Evolutionary conservation across 2,797 vertebrate species (phyloP).

Genomic region (Peromyscus eremicus): DNA sequence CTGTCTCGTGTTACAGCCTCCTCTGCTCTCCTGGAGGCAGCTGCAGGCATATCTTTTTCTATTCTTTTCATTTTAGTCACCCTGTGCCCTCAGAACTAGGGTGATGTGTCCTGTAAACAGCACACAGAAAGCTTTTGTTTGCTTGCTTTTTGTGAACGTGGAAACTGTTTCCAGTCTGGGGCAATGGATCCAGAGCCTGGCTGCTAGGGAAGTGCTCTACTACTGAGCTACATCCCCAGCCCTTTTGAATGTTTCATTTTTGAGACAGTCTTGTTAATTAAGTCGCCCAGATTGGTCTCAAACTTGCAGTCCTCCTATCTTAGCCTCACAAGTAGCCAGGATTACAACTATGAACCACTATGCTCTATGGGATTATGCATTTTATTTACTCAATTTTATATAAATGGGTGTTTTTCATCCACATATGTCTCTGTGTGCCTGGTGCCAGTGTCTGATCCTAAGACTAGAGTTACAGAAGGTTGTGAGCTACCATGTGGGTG

Average conservation of each 20-base stretch:
- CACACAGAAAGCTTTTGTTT: background rate
- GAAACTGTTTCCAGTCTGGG: background rate
- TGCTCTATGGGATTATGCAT: background rate
- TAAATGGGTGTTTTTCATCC: background rate
- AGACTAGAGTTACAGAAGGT: background rate
- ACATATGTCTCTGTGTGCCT: background rate
- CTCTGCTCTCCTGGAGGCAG: background rate
- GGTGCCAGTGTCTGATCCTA: no score
- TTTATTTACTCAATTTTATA: background rate
- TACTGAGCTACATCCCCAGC: background rate
- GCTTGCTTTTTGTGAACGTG: background rate
- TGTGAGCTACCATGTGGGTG: background rate
- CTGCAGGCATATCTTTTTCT: background rate
- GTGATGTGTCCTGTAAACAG: background rate
- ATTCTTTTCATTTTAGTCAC: background rate
- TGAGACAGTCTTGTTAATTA: background rate
- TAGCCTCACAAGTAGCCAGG: background rate
- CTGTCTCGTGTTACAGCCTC: background rate
- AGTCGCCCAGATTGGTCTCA: background rate
- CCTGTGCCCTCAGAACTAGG: background rate
- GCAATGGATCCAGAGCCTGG: background rate
- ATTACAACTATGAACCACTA: background rate
- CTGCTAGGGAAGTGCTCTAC: background rate
- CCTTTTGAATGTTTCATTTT: background rate
- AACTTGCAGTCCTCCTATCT: background rate